Percentiles rank a stretch among this genome's conserved stretches.
phyloP scores from a whole-genome alignment of 1,140 invertebrate species.

The Euwallacea similis region DNA sequence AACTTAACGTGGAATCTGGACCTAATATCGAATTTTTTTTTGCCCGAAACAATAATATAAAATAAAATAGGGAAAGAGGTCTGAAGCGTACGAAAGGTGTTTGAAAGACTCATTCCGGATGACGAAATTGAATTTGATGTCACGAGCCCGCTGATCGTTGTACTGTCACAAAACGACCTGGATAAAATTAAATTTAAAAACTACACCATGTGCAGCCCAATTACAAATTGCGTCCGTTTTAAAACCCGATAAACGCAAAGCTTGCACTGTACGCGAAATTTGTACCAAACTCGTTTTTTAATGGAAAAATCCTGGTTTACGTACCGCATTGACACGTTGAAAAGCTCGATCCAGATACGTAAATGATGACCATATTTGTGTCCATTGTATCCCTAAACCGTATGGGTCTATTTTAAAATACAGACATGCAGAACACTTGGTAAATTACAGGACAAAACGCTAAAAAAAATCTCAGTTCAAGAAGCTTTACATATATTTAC shows the following conservation, averaged over 20 bases:
- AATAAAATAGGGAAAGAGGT: neutral
- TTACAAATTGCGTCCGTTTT: conserved; percentile 4
- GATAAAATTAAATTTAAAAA: conserved; percentile 1
- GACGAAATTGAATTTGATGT: neutral
- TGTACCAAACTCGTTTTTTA: conserved; percentile 2
- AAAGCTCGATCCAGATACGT: conserved; percentile 3
- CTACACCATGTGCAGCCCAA: conserved; percentile 1
- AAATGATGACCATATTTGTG: conserved; percentile 5
- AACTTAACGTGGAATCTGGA: neutral
- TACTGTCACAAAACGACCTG: neutral
- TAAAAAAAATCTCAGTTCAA: too few species aligned
- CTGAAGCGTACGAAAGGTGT: neutral
- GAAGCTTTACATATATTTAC: too few species aligned
- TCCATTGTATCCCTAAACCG: neutral
- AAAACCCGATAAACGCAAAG: neutral
- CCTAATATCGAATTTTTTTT: neutral
- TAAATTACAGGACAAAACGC: neutral
- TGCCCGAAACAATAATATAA: neutral
- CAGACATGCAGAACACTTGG: neutral
- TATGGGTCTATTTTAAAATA: conserved; percentile 1
- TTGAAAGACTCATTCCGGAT: neutral
- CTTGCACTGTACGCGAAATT: neutral
- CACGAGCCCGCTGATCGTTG: neutral
- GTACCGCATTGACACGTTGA: conserved; percentile 12
- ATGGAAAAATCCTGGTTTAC: conserved; percentile 7